phyloP scores from a whole-genome alignment of 2,113 vertebrate species.

The Strix aluco region DNA sequence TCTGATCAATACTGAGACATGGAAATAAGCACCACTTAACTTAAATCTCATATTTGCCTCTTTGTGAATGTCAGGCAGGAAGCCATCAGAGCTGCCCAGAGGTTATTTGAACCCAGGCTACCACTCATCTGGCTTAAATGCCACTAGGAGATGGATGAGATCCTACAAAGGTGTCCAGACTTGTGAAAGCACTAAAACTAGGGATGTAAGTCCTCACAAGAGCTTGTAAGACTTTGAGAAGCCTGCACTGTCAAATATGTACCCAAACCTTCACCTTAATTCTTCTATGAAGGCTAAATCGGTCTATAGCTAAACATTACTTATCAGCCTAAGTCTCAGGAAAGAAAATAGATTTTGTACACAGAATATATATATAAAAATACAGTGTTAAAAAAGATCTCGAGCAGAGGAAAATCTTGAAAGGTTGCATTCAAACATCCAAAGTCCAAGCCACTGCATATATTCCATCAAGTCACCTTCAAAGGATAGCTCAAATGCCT shows the following conservation, averaged over 20 bases:
- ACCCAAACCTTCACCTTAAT: not conserved
- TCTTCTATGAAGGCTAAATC: not conserved
- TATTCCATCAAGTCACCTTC: not conserved
- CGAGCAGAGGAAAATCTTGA: not conserved
- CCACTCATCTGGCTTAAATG: not conserved
- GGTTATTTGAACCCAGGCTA: not conserved
- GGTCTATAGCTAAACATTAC: not conserved
- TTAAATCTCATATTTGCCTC: not conserved
- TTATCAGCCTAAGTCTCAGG: not conserved
- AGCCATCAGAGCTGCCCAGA: not conserved
- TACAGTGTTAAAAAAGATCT: not conserved
- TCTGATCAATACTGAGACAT: not conserved
- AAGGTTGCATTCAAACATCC: not conserved
- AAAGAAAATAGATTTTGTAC: not conserved
- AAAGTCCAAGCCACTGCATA: not conserved
- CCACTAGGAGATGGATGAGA: not conserved
- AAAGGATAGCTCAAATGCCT: not conserved
- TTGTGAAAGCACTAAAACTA: not conserved
- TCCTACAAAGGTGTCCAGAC: not conserved
- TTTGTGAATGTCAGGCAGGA: not conserved
- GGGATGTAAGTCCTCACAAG: not conserved
- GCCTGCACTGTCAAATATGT: not conserved
- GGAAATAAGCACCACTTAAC: not conserved
- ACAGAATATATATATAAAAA: not conserved
- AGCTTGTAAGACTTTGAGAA: not conserved